These are phyloP conservation scores for Metopolophium dirhodum DNA, from an alignment of 1,140 invertebrate genomes.

Conservation along the genomic window DNA sequence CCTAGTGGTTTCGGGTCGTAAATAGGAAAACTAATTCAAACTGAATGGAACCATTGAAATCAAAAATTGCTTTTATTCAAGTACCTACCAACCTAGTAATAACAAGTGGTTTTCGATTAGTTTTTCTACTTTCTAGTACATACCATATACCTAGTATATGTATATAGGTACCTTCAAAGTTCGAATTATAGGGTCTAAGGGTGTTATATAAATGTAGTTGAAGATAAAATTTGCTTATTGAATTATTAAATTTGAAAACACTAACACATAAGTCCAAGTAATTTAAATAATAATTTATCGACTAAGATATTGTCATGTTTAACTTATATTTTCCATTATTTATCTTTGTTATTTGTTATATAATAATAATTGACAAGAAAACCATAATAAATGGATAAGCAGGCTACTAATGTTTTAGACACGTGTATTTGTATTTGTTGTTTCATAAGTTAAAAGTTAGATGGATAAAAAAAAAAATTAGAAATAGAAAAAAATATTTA, in stretches of 20 bases:
- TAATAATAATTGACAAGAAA: not conserved
- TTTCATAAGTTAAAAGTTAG: not conserved
- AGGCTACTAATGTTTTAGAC: not conserved
- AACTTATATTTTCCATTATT: not conserved
- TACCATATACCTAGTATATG: too few species aligned
- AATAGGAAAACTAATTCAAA: slow-evolving; percentile 44
- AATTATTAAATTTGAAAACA: not conserved
- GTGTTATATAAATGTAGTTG: not conserved
- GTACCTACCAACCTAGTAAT: not conserved
- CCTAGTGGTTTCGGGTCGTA: not conserved
- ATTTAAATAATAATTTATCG: not conserved
- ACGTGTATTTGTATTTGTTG: not conserved
- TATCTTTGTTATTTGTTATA: not conserved
- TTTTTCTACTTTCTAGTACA: not conserved
- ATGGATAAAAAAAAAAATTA: not conserved
- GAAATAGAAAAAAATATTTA: slow-evolving; percentile 12
- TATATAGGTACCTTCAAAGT: not conserved
- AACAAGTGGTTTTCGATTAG: slow-evolving; percentile 39
- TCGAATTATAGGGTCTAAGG: not conserved
- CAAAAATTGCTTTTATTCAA: slow-evolving; percentile 32
- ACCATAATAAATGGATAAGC: not conserved
- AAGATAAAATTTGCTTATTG: not conserved
- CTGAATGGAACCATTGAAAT: slow-evolving; percentile 12
- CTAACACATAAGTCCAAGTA: not conserved
- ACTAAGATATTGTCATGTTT: not conserved